Base-by-base conservation (phyloP, 2,113 vertebrate genomes). In the Probosciger aterrimus region DNA sequence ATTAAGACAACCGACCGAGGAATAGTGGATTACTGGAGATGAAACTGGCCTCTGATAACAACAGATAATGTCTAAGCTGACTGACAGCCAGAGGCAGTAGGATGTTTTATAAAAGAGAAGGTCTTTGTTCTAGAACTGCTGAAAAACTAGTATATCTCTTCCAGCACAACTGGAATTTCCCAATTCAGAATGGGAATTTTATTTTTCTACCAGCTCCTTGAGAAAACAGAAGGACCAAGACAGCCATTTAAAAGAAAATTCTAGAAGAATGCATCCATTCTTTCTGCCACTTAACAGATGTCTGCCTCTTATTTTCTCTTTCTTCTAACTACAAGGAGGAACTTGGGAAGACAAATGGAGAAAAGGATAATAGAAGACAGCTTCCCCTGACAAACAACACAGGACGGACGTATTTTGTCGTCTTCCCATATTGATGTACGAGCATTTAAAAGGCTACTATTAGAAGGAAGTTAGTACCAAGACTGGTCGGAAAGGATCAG, bases 51-150 rank as follows among this genome's bases (percentile, higher is more conserved):
- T 43, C 50, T 67, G 27, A 47, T 14, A 46, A 62, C 18, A 75
- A 33, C 5, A 62, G 22, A 65, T 33, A 84, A 69, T n/a, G 15
- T 14, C 55, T 65, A 46, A 70, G 41, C 41, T n/a, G 18, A n/a
- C 22, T 39, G 2, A 18, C 15, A 82, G 55, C 23, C 57, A 79
- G 55, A 60, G 17, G 4, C 46, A 67, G n/a, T 11, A 86, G 7
- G 44, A 23, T 33, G 31, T 44, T 81, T 77, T 27, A 82, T 0
- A 0, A 47, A 57, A 47, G 81, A 23, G 2, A 57, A 59, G 0
- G 18, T 14, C 10, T 57, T 70, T 79, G 23, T 24, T 93, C n/a
- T 57, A 62, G 11, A 82, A 79, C 11, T 43, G 19, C 15, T 62
- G 41, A 60, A 86, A 91, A 91, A 11, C 17, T 57, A 52, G 52